Evolutionary conservation across 1,140 invertebrate genomes (phyloP).

Genomic region (Zaprionus gabonicus): DNA sequence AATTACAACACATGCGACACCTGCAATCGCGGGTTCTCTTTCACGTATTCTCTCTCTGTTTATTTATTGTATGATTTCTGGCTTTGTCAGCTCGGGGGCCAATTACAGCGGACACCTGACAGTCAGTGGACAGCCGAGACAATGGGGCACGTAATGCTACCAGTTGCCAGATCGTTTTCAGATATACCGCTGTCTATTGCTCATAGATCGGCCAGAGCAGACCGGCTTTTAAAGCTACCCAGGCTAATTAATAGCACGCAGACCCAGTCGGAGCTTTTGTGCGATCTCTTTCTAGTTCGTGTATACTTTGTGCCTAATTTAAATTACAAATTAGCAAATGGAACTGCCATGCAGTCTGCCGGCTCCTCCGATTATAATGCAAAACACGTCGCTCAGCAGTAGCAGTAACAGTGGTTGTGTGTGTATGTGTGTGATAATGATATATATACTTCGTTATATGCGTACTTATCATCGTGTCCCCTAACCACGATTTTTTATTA

Average conservation of each 20-base stretch:
- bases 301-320: constrained; percentile 42
- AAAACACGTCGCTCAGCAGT: constrained; percentile 50
- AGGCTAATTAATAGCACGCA: constrained; percentile 48
- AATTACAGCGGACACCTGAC: constrained; percentile 43
- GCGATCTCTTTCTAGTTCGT: constrained; percentile 13
- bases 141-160: constrained; percentile 28
- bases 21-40: constrained; percentile 41
- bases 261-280: constrained; percentile 10
- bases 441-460: constrained; percentile 27
- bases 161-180: constrained; percentile 20
- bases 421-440: constrained; percentile 46
- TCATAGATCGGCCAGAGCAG: constrained; percentile 30
- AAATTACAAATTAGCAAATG: constrained; percentile 72
- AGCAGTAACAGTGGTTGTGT: not conserved
- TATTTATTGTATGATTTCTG: constrained; percentile 36
- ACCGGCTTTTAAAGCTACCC: constrained; percentile 6
- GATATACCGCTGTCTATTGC: constrained; percentile 27
- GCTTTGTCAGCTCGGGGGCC: constrained; percentile 31
- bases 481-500: constrained; percentile 52
- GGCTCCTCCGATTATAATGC: constrained; percentile 53
- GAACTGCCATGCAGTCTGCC: constrained; percentile 69
- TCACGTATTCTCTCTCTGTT: constrained; percentile 6
- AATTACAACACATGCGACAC: constrained; percentile 63
- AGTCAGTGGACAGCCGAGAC: constrained; percentile 46
- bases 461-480: constrained; percentile 27